Evolutionary conservation across 2,113 vertebrate genomes (phyloP), one percentile per base, ranked within the genome.

Genomic region (Lepidothrix coronata): DNA sequence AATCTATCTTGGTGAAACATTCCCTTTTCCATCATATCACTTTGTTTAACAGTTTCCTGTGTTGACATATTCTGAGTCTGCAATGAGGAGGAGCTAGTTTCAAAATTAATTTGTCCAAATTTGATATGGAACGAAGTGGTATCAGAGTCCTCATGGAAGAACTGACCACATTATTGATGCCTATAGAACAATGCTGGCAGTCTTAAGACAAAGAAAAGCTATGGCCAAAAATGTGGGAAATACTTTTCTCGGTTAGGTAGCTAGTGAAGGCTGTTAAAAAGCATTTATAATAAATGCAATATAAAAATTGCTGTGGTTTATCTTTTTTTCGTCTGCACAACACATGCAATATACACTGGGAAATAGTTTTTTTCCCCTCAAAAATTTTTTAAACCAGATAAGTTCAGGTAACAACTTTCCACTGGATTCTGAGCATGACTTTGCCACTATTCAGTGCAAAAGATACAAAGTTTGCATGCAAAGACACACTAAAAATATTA

Each of bases 1-100:
- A 96, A 85, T 71, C 48, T 89, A 20, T 76, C 84, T 92, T 61
- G 9, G 13, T 81, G 63, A 91, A 91, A 87, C 58, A 74, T 92
- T 90, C 22, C 8, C 23, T 96, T 96, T 95, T 87, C 92, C 35
- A 57, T 70, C 54, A 46, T 33, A 68, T 83, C 9, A 87, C 46
- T 93, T 94, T 85, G 59, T 86, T 94, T 96, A 88, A 93, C 37
- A 33, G 41, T 87, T 87, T 84, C 85, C 88, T 27, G 2, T 71
- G 19, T n/a, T 87, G 82, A 87, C 31, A 55, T 18, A 80, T 82
- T 80, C 63, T 58, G 30, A 37, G 48, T 73, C 28, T 82, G 4
- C 48, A 89, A 89, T 52, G 39, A 93, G 21, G 16, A 68, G 19
- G 12, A 93, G 57, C 59, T 75, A 88, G n/a, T 71, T 79, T 78